These are phyloP conservation scores for Hybognathus amarus DNA, from an alignment of 2,797 vertebrate genomes.

Conservation along the genomic window DNA sequence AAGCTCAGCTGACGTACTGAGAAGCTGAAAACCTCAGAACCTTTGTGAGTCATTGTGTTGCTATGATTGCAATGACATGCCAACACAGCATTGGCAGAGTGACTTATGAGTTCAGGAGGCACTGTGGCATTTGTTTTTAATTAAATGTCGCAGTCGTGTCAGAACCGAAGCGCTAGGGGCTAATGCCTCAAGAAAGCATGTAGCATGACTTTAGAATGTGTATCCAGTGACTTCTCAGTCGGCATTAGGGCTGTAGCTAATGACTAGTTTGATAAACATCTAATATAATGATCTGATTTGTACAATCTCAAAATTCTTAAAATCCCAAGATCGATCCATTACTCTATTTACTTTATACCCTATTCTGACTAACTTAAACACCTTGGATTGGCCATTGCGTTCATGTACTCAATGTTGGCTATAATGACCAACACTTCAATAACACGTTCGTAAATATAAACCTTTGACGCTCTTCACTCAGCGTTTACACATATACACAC, in stretches of 20 bases:
- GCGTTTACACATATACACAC: too few relatives aligned
- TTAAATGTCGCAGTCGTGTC: constrained; percentile 22
- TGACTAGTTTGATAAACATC: neutral
- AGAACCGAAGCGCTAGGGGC: constrained; percentile 10
- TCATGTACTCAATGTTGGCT: too few relatives aligned
- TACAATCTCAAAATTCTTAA: neutral
- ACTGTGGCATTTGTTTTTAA: constrained; percentile 35
- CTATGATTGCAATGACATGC: constrained; percentile 28
- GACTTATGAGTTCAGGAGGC: constrained; percentile 32
- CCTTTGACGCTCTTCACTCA: too few relatives aligned
- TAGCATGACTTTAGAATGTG: constrained; percentile 1
- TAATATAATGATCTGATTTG: constrained; percentile 10
- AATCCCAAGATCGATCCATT: neutral
- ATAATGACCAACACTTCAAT: too few relatives aligned
- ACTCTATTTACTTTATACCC: neutral
- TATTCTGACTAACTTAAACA: too few relatives aligned
- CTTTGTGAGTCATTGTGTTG: constrained; percentile 6
- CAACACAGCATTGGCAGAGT: constrained; percentile 10
- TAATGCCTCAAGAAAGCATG: constrained; percentile 6
- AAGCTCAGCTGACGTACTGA: constrained; percentile 27
- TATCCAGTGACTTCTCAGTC: neutral
- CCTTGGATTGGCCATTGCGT: too few relatives aligned
- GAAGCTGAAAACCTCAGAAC: constrained; percentile 24
- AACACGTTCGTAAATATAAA: too few relatives aligned
- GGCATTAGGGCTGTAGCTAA: neutral